Percentiles rank a stretch among this genome's conserved stretches.
Evolutionary conservation across 2,888 invertebrate genomes (phyloP).

Genomic region (Thyatira batis): DNA sequence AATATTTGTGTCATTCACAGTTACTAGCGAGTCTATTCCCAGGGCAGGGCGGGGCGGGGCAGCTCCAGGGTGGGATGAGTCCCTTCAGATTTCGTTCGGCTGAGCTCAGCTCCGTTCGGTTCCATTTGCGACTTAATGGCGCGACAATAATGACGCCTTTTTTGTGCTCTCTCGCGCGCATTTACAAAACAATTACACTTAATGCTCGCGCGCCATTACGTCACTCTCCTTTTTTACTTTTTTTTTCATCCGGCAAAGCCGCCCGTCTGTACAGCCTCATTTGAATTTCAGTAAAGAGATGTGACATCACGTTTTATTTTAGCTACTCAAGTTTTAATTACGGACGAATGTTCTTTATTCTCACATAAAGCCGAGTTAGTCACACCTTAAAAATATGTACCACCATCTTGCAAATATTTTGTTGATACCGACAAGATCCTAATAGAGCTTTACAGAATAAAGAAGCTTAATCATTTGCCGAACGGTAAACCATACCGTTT

Average conservation of each 20-base stretch:
- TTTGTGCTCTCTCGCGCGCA: conserved; percentile 18
- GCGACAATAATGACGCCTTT: conserved; percentile 21
- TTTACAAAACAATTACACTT: conserved; percentile 41
- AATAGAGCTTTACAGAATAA: no score
- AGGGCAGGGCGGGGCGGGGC: background rate
- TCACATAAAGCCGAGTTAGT: no score
- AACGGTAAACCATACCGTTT: no score
- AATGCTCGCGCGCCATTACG: conserved; percentile 30
- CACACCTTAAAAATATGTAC: no score
- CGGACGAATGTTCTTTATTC: no score
- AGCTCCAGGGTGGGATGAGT: background rate
- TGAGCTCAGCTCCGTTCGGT: background rate
- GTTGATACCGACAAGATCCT: no score
- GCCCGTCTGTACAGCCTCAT: background rate
- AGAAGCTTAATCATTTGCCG: no score
- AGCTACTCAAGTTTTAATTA: no score
- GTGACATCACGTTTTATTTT: background rate
- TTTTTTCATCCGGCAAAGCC: conserved; percentile 8
- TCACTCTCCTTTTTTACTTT: conserved; percentile 14
- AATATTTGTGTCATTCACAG: background rate
- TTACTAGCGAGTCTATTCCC: background rate
- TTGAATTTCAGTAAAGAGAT: background rate
- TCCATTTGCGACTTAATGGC: conserved; percentile 14
- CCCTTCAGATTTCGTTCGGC: background rate
- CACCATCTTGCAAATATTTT: no score